Base-by-base conservation (phyloP, 2,113 vertebrate genomes). In the Microtus richardsoni region DNA sequence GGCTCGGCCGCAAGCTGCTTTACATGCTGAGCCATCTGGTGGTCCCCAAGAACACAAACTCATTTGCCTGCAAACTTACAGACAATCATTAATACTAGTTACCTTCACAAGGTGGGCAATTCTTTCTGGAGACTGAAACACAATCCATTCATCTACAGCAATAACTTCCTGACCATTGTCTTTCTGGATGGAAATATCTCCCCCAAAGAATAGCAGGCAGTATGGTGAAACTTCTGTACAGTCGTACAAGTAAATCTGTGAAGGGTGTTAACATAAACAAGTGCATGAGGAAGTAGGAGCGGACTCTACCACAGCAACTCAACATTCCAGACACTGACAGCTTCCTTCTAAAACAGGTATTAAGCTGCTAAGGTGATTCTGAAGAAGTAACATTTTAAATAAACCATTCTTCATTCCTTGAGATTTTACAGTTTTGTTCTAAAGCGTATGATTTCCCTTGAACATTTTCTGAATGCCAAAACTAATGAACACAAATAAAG, bases 201-300 rank as follows among this genome's bases (percentile, higher is more conserved):
- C 99, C 77, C 99, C 99, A 0, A 99, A 99, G 98, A 99, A 99
- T 89, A 99, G 97, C 41, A 99, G 99, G 0, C 99, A 99, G 97
- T 99, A 99, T 0, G 99, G 99, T n/a, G 99, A 99, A 49, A 99
- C 99, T 96, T 99, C 99, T 0, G 99, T 99, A 92, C 99, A 99
- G 78, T 99, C 99, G 47, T 99, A 99, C 95, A 99, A 98, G 98
- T 99, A 99, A 97, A 99, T 99, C 99, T 99, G 98, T 77, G 97
- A 96, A 33, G 30, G 94, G 62, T 83, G 58, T 83, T 30, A 84
- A 73, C 14, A 13, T 17, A 4, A 62, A 58, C 60, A 7, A 68
- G 78, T 75, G 6, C 30, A 60, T 16, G 87, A 44, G 78, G 21
- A 28, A 75, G 19, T 36, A 28, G 17, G 28, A 75, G 54, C 64